A percentile compares a stretch with the other conserved stretches of the same genome.
These are phyloP conservation scores for Lepidostoma basale DNA, from an alignment of 1,140 invertebrate genomes.

Conservation along the genomic window DNA sequence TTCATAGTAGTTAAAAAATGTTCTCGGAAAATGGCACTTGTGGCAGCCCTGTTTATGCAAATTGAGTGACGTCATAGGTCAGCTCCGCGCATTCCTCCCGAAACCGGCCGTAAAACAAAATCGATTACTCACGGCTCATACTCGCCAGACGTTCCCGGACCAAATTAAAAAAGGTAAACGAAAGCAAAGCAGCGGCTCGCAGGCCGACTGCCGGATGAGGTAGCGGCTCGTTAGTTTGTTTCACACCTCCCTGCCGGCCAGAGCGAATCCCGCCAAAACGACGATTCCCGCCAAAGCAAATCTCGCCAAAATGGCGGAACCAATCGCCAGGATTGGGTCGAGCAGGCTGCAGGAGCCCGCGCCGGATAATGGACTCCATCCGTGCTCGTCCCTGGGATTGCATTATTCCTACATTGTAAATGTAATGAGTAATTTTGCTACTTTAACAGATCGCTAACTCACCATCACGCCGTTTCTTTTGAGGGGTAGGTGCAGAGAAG, in stretches of 20 bases:
- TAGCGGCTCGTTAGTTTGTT: slow-evolving; percentile 12
- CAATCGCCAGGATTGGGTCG: slow-evolving; percentile 12
- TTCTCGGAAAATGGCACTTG: neutral
- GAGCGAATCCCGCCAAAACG: slow-evolving; percentile 22
- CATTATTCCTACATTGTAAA: too few species aligned
- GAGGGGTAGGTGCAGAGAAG: too few species aligned
- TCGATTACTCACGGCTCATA: slow-evolving; percentile 25
- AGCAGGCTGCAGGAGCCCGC: too few species aligned
- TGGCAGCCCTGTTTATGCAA: neutral
- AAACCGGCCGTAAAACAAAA: slow-evolving; percentile 17
- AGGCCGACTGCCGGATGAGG: neutral
- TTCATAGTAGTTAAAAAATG: too few species aligned
- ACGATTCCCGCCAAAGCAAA: slow-evolving; percentile 20
- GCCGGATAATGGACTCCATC: neutral
- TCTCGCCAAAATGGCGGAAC: slow-evolving; percentile 24
- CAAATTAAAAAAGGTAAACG: neutral
- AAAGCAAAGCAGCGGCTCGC: neutral
- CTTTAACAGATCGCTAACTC: too few species aligned
- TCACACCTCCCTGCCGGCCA: slow-evolving; percentile 7
- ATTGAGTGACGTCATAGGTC: slow-evolving; percentile 12
- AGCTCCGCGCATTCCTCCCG: slow-evolving; percentile 5
- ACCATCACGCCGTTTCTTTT: too few species aligned
- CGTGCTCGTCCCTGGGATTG: neutral
- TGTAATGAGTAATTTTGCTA: too few species aligned
- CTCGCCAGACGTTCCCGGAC: neutral